Base-by-base conservation (phyloP, 2,797 vertebrate genomes). In the Phalanger gymnotis region DNA sequence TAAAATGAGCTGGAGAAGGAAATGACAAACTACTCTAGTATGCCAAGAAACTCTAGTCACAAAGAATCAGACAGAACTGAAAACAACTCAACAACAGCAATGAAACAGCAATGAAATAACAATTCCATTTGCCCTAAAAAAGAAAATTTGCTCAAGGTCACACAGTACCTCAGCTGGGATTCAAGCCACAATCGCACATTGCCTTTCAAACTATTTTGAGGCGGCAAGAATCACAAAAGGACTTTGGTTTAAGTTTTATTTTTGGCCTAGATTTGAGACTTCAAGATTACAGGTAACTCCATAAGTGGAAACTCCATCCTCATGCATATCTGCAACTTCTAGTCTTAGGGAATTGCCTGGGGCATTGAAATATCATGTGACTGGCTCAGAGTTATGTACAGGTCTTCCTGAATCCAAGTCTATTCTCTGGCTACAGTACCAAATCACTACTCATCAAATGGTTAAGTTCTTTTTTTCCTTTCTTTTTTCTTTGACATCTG, bases 171-270 rank as follows among this genome's bases (percentile, higher is more conserved):
- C 90, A 40, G 30, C 66, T 10, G 13, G 7, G 0, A 92, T 52
- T 61, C 81, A 66, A 87, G 34, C 6, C 5, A 54, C 11, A 52
- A 93, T 51, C 54, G 55, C 47, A 30, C 57, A 34, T 89, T 14
- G 30, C 61, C 22, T 87, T 87, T 94, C 93, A 47, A 96, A 95
- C 96, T 93, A 97, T 30, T 94, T 13, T 12, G 25, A 92, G 30
- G 73, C 1, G 96, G 61, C 93, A n/a, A 91, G 96, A 91, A 87
- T 93, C 94, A 81, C n/a, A 22, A 47, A 81, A 81, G 6, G 6
- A 25, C n/a, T 81, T 81, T 22, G 66, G n/a, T 81, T 47, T 81
- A 10, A n/a, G n/a, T 47, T 47, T 40, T 81, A 25, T 47, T 81
- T 47, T 51, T 3, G 73, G 10, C 22, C 40, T 5, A 27, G 25